These are phyloP conservation scores for Misgurnus anguillicaudatus DNA, from an alignment of 2,113 vertebrate species.

Conservation along the genomic window DNA sequence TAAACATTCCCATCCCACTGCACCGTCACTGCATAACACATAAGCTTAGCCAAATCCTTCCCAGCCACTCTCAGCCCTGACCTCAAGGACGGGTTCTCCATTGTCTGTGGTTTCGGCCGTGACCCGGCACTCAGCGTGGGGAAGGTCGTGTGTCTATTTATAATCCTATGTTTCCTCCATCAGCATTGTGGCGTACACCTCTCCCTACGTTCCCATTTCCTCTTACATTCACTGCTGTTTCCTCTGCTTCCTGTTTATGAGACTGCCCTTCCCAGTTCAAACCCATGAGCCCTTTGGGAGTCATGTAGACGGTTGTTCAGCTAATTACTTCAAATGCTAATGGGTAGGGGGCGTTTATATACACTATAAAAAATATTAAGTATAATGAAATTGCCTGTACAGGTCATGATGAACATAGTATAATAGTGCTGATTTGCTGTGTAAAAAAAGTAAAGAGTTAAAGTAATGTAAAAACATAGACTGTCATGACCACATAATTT, in stretches of 20 bases:
- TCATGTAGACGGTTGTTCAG: slow-evolving; percentile 51
- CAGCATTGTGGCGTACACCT: slow-evolving; percentile 70
- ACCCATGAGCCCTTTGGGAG: slow-evolving; percentile 52
- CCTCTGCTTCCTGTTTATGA: slow-evolving; percentile 80
- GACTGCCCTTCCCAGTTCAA: not conserved
- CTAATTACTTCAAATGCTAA: slow-evolving; percentile 51
- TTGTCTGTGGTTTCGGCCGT: slow-evolving; percentile 71
- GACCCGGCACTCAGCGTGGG: slow-evolving; percentile 63
- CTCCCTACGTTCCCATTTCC: slow-evolving; percentile 67
- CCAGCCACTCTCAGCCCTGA: slow-evolving; percentile 42
- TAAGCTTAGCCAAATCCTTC: slow-evolving; percentile 54
- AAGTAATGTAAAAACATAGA: too few species aligned
- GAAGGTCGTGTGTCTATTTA: slow-evolving; percentile 73
- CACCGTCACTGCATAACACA: slow-evolving; percentile 59
- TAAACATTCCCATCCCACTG: slow-evolving; percentile 10
- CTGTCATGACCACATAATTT: too few species aligned
- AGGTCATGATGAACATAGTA: too few species aligned
- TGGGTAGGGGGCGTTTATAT: slow-evolving; percentile 26
- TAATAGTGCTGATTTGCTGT: too few species aligned
- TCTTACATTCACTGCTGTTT: slow-evolving; percentile 71
- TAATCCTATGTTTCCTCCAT: slow-evolving; percentile 72
- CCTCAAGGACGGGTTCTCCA: slow-evolving; percentile 64
- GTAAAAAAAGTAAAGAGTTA: too few species aligned
- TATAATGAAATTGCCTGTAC: too few species aligned
- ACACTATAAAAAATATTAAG: too few species aligned